Evolutionary conservation across 1,140 invertebrate genomes (phyloP).

Genomic region (Aphelinus atriplicis): DNA sequence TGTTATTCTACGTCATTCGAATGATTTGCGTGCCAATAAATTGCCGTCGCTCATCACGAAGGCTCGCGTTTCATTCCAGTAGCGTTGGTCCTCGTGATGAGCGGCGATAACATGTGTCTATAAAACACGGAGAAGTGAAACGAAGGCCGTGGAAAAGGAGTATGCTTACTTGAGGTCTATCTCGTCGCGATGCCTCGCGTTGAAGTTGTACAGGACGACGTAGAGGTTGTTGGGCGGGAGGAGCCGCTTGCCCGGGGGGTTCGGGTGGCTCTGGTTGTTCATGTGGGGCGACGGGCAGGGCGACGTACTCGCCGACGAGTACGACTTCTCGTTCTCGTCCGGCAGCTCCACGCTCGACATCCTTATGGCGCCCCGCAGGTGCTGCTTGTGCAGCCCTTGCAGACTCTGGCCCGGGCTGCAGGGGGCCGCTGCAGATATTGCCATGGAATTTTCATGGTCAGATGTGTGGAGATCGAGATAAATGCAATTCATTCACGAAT

Average conservation of each 20-base stretch:
- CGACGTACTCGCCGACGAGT: constrained; percentile 90
- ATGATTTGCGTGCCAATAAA: too few species aligned
- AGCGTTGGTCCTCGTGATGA: too few species aligned
- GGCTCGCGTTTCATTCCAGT: too few species aligned
- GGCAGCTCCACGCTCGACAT: constrained; percentile 93
- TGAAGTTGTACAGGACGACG: constrained; percentile 95
- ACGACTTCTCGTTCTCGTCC: constrained; percentile 90
- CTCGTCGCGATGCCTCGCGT: constrained; percentile 91
- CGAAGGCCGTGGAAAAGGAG: too few species aligned
- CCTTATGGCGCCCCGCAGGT: constrained; percentile 75
- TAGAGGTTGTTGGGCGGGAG: constrained; percentile 91
- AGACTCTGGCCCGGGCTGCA: constrained; percentile 79
- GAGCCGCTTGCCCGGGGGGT: constrained; percentile 59
- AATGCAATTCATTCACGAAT: too few species aligned
- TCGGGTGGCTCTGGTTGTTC: constrained; percentile 62
- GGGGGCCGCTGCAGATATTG: constrained; percentile 72
- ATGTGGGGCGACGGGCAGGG: constrained; percentile 86
- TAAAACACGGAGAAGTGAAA: too few species aligned
- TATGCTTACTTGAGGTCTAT: constrained; percentile 84
- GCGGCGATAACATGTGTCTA: too few species aligned
- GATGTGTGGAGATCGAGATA: too few species aligned
- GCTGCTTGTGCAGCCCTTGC: constrained; percentile 59
- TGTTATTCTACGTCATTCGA: too few species aligned
- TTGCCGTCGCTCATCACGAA: too few species aligned
- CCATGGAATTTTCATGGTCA: background rate